Conservation (phyloP, 2,797 vertebrate genomes). For the Sebastes jordani region DNA sequence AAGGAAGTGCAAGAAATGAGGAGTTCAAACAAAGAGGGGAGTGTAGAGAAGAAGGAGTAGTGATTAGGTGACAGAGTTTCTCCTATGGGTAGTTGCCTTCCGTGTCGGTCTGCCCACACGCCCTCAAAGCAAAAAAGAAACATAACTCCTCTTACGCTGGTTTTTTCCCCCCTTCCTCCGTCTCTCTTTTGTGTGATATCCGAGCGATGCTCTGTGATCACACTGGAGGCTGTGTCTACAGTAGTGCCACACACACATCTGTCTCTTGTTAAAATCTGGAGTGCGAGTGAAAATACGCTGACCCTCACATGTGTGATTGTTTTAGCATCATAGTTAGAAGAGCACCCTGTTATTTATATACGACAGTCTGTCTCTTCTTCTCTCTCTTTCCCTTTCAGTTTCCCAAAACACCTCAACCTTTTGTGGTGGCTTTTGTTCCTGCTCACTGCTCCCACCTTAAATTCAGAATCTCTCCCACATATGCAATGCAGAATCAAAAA, state of each 20-base stretch:
- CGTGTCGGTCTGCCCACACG: background rate
- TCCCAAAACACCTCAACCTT: conserved; percentile 15
- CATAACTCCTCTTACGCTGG: background rate
- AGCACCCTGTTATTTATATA: conserved; percentile 16
- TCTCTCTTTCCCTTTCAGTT: conserved; percentile 14
- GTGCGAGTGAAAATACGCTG: conserved; percentile 23
- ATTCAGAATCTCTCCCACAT: conserved; percentile 18
- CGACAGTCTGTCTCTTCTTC: background rate
- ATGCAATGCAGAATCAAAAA: conserved; percentile 18
- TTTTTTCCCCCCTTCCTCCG: background rate
- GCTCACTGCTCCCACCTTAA: conserved; percentile 15
- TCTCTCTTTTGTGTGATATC: conserved; percentile 26
- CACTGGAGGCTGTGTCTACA: background rate
- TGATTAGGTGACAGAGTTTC: conserved; percentile 18
- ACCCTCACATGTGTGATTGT: conserved; percentile 24
- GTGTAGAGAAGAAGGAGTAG: background rate
- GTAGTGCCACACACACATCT: conserved; percentile 23
- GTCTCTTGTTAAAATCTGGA: conserved; percentile 38
- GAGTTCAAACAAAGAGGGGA: conserved; percentile 21
- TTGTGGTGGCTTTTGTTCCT: conserved; percentile 29
- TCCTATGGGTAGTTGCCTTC: conserved; percentile 10
- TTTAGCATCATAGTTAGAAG: conserved; percentile 25
- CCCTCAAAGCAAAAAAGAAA: conserved; percentile 12
- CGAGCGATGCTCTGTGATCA: conserved; percentile 25
- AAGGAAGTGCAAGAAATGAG: conserved; percentile 35